Base-by-base conservation (phyloP, 1,140 invertebrate genomes). In the Nasonia longicornis region DNA sequence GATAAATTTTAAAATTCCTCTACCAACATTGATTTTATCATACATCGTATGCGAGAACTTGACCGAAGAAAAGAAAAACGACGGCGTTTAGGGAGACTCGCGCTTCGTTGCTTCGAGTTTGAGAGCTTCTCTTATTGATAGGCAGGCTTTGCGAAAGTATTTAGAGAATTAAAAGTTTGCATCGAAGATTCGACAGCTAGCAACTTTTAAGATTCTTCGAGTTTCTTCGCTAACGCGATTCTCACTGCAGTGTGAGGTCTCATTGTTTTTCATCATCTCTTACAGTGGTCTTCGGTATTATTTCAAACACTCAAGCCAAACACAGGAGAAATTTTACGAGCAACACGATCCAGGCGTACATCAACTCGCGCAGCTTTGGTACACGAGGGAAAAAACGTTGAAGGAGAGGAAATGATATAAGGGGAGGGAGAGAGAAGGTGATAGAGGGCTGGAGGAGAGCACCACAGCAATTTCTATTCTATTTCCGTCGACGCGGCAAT, bases 401-500 rank as follows among this genome's bases (percentile, higher is more conserved):
- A 79, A 64, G 22, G 67, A 48, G 52, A 48, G 8, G 26, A 38
- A 42, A 22, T 26, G 22, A 42, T 58, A 80, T 14, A 58, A 16
- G 29, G 26, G 29, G 3, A 63, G 10, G 16, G n/a, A 16, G n/a
- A 66, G 64, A 29, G 7, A 66, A 66, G 64, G 26, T 52, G 48
- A 29, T 66, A 14, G 64, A 22, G 64, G 22, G 64, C 3, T 26
- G 22, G 11, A 64, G 63, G 22, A 64, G 63, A 64, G 63, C 64
- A 67, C 29, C 29, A 29, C 64, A 86, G 84, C 87, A 88, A 88
- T 88, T 88, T 87, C 87, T 88, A 88, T 88, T 88, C 87, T 88
- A 88, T 88, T 88, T 88, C 87, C 86, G 87, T 88, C 86, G 85
- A 87, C 87, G 86, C 84, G 86, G 86, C 87, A 86, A 87, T 88